Evolutionary conservation across 2,797 vertebrate species (phyloP).

Genomic region (Acipenser transmontanus): DNA sequence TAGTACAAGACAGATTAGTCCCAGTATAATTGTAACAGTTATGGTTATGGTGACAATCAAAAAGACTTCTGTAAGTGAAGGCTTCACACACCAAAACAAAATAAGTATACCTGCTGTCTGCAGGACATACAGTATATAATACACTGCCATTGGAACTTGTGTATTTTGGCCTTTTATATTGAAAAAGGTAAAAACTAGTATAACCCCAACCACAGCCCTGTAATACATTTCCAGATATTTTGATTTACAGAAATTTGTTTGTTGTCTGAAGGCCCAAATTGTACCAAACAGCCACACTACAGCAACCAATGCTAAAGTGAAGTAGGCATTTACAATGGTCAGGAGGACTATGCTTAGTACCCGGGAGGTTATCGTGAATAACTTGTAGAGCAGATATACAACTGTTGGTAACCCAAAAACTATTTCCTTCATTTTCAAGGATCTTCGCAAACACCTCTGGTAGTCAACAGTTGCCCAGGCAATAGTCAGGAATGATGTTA

Average conservation of each 20-base stretch:
- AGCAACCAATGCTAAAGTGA: slow-evolving; percentile 40
- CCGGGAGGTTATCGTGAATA: slow-evolving; percentile 73
- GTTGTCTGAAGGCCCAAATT: slow-evolving; percentile 55
- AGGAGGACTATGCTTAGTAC: slow-evolving; percentile 70
- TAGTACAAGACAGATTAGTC: slow-evolving; percentile 62
- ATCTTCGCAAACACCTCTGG: slow-evolving; percentile 71
- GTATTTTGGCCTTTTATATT: slow-evolving; percentile 77
- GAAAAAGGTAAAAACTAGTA: slow-evolving; percentile 86
- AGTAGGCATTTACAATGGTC: slow-evolving; percentile 50
- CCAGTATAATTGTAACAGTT: slow-evolving; percentile 45
- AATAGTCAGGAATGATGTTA: slow-evolving; percentile 65
- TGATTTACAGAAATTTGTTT: slow-evolving; percentile 72
- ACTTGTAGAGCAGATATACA: slow-evolving; percentile 76
- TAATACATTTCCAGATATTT: slow-evolving; percentile 69
- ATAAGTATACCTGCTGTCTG: slow-evolving; percentile 50
- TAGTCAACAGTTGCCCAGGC: slow-evolving; percentile 78
- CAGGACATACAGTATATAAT: slow-evolving; percentile 59
- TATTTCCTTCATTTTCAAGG: slow-evolving; percentile 58
- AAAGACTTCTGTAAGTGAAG: slow-evolving; percentile 34
- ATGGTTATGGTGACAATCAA: slow-evolving; percentile 40
- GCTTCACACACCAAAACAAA: slow-evolving; percentile 45
- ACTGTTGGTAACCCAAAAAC: slow-evolving; percentile 44
- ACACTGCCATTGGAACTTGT: slow-evolving; percentile 55
- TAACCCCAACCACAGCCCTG: slow-evolving; percentile 62
- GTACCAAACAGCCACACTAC: slow-evolving; percentile 64